phyloP scores from a whole-genome alignment of 2,113 vertebrate species.

The Salvelinus sp. region DNA sequence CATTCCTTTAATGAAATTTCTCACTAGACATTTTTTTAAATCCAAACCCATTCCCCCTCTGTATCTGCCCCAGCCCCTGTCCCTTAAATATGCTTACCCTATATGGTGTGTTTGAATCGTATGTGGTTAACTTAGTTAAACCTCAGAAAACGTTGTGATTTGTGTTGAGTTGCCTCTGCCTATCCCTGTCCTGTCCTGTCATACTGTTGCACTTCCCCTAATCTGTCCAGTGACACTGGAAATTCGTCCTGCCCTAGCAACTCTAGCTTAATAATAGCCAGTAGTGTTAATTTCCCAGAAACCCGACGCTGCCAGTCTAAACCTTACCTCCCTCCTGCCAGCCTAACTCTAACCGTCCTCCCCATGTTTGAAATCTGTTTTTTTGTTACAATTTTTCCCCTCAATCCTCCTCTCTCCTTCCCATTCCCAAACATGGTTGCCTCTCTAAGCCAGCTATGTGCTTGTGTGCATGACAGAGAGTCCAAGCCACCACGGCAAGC shows the following conservation, averaged over 20 bases:
- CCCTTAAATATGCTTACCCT: not conserved
- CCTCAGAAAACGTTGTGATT: not conserved
- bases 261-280: conserved; percentile 26
- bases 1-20: conserved; percentile 21
- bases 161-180: not conserved
- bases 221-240: not conserved
- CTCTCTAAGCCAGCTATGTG: conserved; percentile 68
- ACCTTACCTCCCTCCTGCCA: not conserved
- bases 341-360: conserved; percentile 1
- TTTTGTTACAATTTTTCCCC: conserved; percentile 14
- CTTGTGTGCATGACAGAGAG: conserved; percentile 81
- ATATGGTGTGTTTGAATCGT: not conserved
- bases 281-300: conserved; percentile 23
- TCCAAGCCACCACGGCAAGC: conserved; percentile 57
- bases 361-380: not conserved
- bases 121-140: not conserved
- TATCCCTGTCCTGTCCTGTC: not conserved
- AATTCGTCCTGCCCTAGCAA: conserved; percentile 5
- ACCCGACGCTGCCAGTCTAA: conserved; percentile 13
- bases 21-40: not conserved
- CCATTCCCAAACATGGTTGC: conserved; percentile 65
- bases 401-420: conserved; percentile 6
- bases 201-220: conserved; percentile 7
- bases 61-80: not conserved
- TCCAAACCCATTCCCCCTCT: not conserved